Conservation (phyloP, 2,113 vertebrate genomes). For the Gallinago undulata region DNA sequence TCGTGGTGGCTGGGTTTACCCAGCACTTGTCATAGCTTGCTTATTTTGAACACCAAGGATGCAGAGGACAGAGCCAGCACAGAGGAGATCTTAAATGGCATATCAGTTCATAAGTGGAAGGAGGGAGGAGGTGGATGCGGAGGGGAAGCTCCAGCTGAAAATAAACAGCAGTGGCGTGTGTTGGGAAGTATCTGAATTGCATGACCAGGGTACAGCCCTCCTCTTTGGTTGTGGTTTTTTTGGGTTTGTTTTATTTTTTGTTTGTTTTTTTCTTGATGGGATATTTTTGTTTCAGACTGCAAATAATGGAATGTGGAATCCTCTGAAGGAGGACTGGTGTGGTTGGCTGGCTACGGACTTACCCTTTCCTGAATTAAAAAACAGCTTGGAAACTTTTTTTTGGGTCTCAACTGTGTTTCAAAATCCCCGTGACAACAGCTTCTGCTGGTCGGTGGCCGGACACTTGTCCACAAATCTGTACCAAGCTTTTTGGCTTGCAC, state of each 20-base stretch:
- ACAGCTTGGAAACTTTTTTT: neutral
- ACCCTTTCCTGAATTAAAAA: neutral
- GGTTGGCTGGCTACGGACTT: neutral
- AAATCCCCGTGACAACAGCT: accelerated
- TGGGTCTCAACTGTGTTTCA: neutral
- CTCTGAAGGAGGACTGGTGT: neutral
- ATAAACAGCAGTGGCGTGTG: neutral
- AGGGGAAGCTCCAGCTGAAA: constrained; percentile 32
- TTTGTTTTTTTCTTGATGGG: neutral
- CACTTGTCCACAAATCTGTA: neutral
- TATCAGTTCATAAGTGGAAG: neutral
- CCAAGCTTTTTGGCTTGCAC: neutral
- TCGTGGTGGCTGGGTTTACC: neutral
- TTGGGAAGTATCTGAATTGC: neutral
- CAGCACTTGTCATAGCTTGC: neutral
- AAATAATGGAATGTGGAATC: neutral
- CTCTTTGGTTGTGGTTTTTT: neutral
- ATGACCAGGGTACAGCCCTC: neutral
- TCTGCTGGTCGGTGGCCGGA: accelerated
- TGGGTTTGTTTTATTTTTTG: neutral
- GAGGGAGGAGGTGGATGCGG: constrained; percentile 9
- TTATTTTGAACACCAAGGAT: neutral
- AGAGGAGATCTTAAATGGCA: neutral
- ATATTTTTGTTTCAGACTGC: neutral
- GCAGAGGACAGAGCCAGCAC: constrained; percentile 30